phyloP scores from a whole-genome alignment of 2,888 invertebrate genomes.

The Diogma glabrata region DNA sequence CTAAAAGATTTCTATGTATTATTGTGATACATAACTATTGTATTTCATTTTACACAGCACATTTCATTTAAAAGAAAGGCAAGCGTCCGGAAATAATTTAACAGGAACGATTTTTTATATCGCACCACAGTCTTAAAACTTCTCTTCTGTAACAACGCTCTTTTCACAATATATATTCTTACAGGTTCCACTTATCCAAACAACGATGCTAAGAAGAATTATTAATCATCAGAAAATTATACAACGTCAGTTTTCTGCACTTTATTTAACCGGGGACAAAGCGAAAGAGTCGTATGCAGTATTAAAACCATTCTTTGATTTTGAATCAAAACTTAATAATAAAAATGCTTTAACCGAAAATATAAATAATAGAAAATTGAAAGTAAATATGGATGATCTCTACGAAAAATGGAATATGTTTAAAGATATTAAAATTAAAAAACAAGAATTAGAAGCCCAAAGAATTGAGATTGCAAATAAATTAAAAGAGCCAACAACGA shows the following conservation, averaged over 20 bases:
- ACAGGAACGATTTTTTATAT: too few species aligned
- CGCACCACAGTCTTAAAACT: too few species aligned
- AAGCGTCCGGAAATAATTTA: too few species aligned
- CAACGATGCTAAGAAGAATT: too few species aligned
- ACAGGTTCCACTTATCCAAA: too few species aligned
- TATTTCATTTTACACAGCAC: too few species aligned
- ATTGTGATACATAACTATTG: too few species aligned
- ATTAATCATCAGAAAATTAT: too few species aligned
- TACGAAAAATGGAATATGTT: slow-evolving; percentile 50
- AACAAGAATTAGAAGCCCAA: slow-evolving; percentile 40
- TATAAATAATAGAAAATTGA: slow-evolving; percentile 41
- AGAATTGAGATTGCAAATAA: slow-evolving; percentile 39
- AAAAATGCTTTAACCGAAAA: slow-evolving; percentile 41
- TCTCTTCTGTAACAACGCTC: too few species aligned
- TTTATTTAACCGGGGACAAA: slow-evolving; percentile 57
- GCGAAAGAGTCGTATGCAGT: slow-evolving; percentile 55
- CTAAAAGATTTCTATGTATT: too few species aligned
- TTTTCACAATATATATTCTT: too few species aligned
- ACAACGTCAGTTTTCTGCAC: slow-evolving; percentile 39
- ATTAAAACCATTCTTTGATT: slow-evolving; percentile 56
- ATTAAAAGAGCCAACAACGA: slow-evolving; percentile 29
- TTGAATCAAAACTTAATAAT: slow-evolving; percentile 43
- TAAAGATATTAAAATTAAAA: slow-evolving; percentile 41
- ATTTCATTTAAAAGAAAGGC: too few species aligned
- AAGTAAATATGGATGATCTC: slow-evolving; percentile 44